These are phyloP conservation scores for Pavo muticus DNA, from an alignment of 2,113 vertebrate species.

Conservation along the genomic window DNA sequence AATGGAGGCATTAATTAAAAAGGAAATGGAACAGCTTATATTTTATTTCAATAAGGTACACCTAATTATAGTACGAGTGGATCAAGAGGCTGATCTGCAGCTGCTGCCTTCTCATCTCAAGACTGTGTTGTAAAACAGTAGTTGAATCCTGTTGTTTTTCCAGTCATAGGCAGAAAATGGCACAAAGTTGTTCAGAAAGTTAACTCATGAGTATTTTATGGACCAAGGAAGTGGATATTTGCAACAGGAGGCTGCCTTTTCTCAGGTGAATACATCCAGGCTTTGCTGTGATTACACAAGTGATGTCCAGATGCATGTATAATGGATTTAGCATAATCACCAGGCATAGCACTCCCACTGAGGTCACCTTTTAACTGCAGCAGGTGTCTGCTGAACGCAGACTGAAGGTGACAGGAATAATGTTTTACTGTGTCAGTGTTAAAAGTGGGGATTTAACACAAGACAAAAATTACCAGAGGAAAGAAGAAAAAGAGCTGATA, in stretches of 20 bases:
- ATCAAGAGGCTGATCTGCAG: slow-evolving; percentile 27
- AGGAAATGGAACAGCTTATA: background rate
- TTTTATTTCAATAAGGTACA: slow-evolving; percentile 37
- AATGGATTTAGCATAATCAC: slow-evolving; percentile 71
- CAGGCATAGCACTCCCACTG: background rate
- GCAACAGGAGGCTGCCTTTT: background rate
- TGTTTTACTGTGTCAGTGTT: background rate
- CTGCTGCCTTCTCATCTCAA: background rate
- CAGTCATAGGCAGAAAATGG: background rate
- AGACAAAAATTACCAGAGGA: background rate
- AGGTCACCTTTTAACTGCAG: slow-evolving; percentile 28
- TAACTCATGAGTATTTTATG: background rate
- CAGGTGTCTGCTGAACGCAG: slow-evolving; percentile 14
- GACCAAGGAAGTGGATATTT: no score
- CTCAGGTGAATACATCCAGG: background rate
- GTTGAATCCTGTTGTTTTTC: background rate
- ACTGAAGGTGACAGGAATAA: background rate
- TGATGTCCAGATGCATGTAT: background rate
- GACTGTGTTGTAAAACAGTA: background rate
- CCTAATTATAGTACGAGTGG: slow-evolving; percentile 34
- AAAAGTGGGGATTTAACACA: background rate
- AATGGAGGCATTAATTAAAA: background rate
- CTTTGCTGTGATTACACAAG: background rate
- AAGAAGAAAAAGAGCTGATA: background rate
- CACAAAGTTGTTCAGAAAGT: background rate